Evolutionary conservation across 2,797 vertebrate species (phyloP).

Genomic region (Todus mexicanus): DNA sequence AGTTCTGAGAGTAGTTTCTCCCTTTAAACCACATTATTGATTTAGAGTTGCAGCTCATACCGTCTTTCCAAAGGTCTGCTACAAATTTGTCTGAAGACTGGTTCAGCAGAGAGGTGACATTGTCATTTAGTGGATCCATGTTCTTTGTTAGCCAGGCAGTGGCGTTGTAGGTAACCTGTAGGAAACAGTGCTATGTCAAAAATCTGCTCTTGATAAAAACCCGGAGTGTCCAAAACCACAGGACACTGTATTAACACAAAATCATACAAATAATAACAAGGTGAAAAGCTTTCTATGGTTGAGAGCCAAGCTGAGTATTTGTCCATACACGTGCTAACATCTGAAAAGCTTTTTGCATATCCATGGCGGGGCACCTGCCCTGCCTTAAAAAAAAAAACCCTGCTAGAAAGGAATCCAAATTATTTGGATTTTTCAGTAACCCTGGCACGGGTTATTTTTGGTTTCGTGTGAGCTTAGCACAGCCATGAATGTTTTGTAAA

Average conservation of each 20-base stretch:
- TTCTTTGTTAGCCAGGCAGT: conserved; percentile 95
- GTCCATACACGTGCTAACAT: not conserved
- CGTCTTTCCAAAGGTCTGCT: conserved; percentile 96
- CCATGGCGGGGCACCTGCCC: not conserved
- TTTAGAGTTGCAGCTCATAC: conserved; percentile 70
- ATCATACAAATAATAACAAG: not conserved
- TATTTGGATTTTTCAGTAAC: not conserved
- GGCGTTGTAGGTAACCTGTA: conserved; percentile 92
- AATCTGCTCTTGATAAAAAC: not conserved
- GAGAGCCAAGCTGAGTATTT: not conserved
- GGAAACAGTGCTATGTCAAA: not conserved
- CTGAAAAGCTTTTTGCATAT: not conserved
- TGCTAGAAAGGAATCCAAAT: not conserved
- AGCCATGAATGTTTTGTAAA: not conserved
- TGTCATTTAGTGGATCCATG: conserved; percentile 98
- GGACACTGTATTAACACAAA: not conserved
- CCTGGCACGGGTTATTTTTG: not conserved
- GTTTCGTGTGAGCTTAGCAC: not conserved
- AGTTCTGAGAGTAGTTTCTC: not conserved
- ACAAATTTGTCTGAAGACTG: conserved; percentile 91
- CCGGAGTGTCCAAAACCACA: not conserved
- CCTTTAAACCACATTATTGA: not conserved
- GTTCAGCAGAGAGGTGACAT: conserved; percentile 88
- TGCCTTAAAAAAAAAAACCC: not conserved
- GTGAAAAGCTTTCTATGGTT: not conserved